Evolutionary conservation across 92 coral and sea anemone species (phyloP).

Genomic region (Parazoanthus atlanticus): DNA sequence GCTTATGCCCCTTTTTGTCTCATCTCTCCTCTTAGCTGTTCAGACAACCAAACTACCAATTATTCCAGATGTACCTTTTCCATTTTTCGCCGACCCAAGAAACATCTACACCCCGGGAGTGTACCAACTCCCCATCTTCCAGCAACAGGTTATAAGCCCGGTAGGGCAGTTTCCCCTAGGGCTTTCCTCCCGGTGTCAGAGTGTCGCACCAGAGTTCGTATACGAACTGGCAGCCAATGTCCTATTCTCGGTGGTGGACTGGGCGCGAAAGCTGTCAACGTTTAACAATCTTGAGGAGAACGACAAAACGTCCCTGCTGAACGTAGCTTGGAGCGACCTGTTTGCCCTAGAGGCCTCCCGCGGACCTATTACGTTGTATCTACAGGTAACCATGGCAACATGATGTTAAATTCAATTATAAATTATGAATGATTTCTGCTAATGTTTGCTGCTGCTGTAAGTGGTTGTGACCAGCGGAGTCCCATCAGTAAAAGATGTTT

Average conservation of each 20-base stretch:
- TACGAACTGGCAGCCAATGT: conserved; percentile 92
- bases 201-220: conserved; percentile 71
- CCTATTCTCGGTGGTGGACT: conserved; percentile 88
- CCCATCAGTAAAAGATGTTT: neutral
- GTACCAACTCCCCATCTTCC: conserved; percentile 73
- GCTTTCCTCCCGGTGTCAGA: conserved; percentile 66
- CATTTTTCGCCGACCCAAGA: conserved; percentile 71
- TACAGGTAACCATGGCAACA: conserved; percentile 45
- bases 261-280: conserved; percentile 86
- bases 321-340: conserved; percentile 86
- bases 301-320: conserved; percentile 74
- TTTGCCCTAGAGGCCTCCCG: conserved; percentile 86
- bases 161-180: conserved; percentile 67
- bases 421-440: neutral
- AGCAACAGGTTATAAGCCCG: conserved; percentile 62
- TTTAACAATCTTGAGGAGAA: conserved; percentile 73
- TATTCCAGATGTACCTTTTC: conserved; percentile 72
- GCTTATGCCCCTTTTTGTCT: neutral
- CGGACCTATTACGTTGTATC: conserved; percentile 77
- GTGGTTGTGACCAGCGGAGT: neutral
- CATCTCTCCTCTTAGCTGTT: conserved; percentile 57
- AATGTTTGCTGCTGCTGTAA: neutral
- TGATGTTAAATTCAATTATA: neutral
- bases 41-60: conserved; percentile 87
- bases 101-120: conserved; percentile 72